These are phyloP conservation scores for Drosophila pegasa DNA, from an alignment of 2,888 invertebrate species.

Conservation along the genomic window DNA sequence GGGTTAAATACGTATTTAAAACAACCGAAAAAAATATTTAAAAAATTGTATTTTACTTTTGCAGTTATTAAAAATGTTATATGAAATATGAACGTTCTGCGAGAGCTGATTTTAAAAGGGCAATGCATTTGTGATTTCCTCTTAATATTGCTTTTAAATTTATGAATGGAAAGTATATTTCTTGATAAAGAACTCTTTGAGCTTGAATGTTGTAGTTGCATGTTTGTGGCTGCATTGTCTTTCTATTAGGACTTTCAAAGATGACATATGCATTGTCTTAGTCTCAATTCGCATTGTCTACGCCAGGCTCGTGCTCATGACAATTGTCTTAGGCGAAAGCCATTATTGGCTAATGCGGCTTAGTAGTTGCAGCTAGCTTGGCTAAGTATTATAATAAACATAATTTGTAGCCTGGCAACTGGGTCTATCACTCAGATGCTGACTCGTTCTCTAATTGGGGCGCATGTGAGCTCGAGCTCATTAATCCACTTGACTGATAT, in stretches of 20 bases:
- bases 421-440: not conserved
- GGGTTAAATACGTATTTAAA: not conserved
- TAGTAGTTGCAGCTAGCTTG: not conserved
- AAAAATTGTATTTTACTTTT: not conserved
- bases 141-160: not conserved
- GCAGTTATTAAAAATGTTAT: constrained; percentile 6
- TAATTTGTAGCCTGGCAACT: not conserved
- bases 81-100: not conserved
- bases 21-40: not conserved
- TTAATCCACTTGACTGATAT: constrained; percentile 7
- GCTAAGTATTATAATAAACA: not conserved
- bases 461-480: not conserved
- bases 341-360: not conserved
- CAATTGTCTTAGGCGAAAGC: not conserved
- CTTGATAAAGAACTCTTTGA: too few species aligned
- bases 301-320: not conserved
- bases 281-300: not conserved
- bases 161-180: not conserved
- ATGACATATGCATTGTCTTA: too few species aligned
- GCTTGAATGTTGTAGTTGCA: not conserved
- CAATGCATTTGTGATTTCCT: not conserved
- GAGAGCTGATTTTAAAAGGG: not conserved
- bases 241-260: too few species aligned
- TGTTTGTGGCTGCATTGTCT: not conserved
- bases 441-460: not conserved